Conservation (phyloP, 2,797 vertebrate genomes). For the Myotis pilosus region DNA sequence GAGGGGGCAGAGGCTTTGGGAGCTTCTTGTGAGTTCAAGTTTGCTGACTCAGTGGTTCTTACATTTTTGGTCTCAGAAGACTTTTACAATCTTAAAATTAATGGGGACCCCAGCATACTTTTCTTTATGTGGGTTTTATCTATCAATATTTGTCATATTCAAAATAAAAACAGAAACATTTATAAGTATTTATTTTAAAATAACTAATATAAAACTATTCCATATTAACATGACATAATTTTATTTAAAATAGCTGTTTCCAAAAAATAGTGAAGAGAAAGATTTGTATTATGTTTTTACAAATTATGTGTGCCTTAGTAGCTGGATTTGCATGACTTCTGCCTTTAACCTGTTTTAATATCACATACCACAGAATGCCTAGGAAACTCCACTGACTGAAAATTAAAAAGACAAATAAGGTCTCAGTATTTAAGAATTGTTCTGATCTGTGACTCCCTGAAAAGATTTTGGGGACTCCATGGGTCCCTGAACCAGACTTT, state of each 20-base stretch:
- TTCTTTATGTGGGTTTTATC: constrained; percentile 41
- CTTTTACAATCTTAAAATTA: constrained; percentile 50
- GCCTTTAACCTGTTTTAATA: neutral
- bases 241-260: constrained; percentile 27
- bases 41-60: constrained; percentile 36
- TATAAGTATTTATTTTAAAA: constrained; percentile 42
- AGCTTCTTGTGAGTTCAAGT: neutral
- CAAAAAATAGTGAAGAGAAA: neutral
- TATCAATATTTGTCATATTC: constrained; percentile 53
- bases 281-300: neutral
- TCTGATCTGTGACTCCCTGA: neutral
- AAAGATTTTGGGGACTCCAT: neutral
- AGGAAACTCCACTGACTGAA: neutral
- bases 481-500: neutral
- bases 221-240: neutral
- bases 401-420: neutral
- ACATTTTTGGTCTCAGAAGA: constrained; percentile 45
- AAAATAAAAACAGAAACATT: constrained; percentile 51
- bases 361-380: neutral
- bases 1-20: neutral
- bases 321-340: neutral
- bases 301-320: neutral
- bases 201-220: constrained; percentile 21
- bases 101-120: neutral
- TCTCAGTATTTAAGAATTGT: neutral